Conservation (phyloP, 2,113 vertebrate genomes). For the Fregetta grallaria region DNA sequence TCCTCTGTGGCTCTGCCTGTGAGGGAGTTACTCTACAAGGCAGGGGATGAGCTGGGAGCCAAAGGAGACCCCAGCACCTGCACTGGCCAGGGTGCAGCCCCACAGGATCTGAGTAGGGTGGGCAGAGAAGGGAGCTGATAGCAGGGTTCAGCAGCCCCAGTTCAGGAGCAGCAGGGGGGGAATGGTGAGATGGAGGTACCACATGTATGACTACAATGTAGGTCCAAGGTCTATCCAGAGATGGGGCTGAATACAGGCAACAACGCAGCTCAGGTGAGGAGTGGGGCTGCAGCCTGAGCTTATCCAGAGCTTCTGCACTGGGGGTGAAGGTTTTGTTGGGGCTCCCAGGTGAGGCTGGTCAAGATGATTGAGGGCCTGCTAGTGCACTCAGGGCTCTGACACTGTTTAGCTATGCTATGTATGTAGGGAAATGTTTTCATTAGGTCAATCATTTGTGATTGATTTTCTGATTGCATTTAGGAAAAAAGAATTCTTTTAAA, state of each 20-base stretch:
- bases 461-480: background rate
- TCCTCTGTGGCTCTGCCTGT: background rate
- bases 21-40: background rate
- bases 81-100: background rate
- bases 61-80: background rate
- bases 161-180: background rate
- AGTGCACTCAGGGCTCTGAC: background rate
- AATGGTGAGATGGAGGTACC: background rate
- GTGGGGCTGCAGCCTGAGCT: background rate
- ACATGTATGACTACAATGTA: rapidly evolving
- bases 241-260: background rate
- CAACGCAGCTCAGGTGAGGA: background rate
- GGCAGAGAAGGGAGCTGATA: background rate
- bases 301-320: background rate
- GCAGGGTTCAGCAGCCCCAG: background rate
- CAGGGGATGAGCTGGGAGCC: background rate
- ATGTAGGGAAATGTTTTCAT: background rate
- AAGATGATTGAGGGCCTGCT: background rate
- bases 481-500: background rate
- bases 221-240: background rate
- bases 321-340: background rate
- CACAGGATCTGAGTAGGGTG: too few relatives aligned
- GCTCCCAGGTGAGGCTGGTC: background rate
- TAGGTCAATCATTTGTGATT: background rate
- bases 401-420: background rate